These are phyloP conservation scores for Sebastes kiyomatsui DNA, from an alignment of 2,797 vertebrate species.

Conservation along the genomic window DNA sequence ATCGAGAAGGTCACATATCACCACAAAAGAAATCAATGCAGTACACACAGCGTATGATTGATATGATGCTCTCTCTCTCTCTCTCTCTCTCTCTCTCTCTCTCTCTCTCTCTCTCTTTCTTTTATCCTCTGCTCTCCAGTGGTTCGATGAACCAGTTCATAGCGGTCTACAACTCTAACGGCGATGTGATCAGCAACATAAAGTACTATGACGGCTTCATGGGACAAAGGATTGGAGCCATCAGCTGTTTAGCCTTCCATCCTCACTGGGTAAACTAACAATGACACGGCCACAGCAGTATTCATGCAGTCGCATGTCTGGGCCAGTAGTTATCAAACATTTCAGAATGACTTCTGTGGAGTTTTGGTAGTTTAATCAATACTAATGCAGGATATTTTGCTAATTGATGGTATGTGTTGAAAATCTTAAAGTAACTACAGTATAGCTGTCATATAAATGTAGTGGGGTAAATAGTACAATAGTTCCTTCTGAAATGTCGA, in stretches of 20 bases:
- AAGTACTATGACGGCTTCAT: conserved; percentile 99
- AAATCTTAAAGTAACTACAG: not conserved
- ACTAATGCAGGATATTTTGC: not conserved
- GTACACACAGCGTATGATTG: not conserved
- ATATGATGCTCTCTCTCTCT: not conserved
- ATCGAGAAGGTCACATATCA: not conserved
- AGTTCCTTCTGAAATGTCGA: not conserved
- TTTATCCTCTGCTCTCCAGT: conserved; percentile 64
- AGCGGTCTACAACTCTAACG: conserved; percentile 91
- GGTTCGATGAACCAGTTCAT: conserved; percentile 99
- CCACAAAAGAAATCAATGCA: not conserved
- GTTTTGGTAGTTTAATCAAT: not conserved
- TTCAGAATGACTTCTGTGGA: not conserved
- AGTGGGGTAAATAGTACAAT: not conserved
- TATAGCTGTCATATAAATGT: not conserved
- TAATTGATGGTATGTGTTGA: not conserved
- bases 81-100: not conserved
- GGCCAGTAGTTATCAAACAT: not conserved
- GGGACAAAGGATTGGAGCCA: conserved; percentile 97
- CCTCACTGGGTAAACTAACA: conserved; percentile 90
- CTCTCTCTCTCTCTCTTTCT: not conserved
- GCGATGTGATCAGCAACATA: conserved; percentile 97
- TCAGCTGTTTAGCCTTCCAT: conserved; percentile 98
- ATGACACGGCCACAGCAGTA: not conserved
- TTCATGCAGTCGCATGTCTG: not conserved